Conservation (phyloP, 2,888 invertebrate species). For the Belgica antarctica region DNA sequence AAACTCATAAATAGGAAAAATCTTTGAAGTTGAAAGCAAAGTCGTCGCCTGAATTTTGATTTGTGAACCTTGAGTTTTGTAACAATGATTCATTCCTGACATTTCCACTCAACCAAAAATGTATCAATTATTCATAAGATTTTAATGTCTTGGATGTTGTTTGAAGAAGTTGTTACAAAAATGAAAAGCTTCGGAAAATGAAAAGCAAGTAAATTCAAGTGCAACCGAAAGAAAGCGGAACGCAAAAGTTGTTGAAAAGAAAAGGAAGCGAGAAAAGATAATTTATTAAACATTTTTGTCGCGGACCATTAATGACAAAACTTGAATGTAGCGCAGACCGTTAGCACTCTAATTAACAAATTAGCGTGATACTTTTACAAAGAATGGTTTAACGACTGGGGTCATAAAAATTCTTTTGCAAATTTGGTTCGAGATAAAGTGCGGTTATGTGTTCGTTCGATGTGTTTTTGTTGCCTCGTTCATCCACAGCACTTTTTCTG, state of each 20-base stretch:
- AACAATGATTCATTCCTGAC: no score
- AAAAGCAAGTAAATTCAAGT: no score
- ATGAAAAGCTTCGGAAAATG: no score
- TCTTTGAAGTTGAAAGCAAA: neutral
- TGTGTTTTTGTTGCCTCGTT: no score
- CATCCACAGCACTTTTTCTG: neutral
- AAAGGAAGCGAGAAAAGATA: neutral
- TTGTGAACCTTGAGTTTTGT: no score
- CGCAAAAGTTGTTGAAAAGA: neutral
- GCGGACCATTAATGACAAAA: conserved; percentile 26
- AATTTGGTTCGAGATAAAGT: neutral
- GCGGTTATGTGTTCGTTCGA: no score
- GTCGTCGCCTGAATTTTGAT: no score
- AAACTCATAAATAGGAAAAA: neutral
- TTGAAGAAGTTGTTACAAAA: no score
- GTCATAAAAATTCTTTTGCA: conserved; percentile 25
- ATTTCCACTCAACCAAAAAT: no score
- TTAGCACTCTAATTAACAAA: conserved; percentile 42
- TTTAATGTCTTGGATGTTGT: no score
- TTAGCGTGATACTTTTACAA: conserved; percentile 26
- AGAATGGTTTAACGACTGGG: neutral
- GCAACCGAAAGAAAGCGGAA: neutral
- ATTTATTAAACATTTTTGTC: conserved; percentile 25
- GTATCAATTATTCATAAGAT: no score
- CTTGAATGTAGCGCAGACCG: neutral